Evolutionary conservation across 2,888 invertebrate species (phyloP).

Genomic region (Melinopterus prodromus): DNA sequence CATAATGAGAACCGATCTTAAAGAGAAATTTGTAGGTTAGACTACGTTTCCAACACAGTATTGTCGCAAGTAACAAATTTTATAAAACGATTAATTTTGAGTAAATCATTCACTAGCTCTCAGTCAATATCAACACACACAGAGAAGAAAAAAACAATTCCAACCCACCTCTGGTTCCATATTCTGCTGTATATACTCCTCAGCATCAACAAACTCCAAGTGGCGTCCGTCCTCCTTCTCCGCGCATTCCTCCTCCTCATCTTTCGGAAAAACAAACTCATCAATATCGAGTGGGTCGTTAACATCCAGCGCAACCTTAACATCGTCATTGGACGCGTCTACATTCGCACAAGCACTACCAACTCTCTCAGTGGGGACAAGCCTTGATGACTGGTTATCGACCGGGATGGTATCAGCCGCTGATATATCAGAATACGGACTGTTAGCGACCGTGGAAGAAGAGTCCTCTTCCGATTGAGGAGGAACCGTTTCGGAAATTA

Average conservation of each 20-base stretch:
- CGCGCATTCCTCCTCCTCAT: not conserved
- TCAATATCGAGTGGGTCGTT: not conserved
- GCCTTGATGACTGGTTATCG: not conserved
- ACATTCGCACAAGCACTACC: no score
- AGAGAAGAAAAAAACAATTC: not conserved
- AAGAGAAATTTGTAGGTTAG: no score
- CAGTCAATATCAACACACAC: not conserved
- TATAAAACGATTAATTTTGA: no score
- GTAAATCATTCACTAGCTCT: no score
- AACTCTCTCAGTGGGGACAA: no score
- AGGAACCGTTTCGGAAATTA: not conserved
- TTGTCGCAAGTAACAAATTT: no score
- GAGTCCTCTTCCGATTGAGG: not conserved
- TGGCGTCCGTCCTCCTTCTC: not conserved
- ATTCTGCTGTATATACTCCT: not conserved
- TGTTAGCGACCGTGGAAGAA: not conserved
- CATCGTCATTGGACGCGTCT: not conserved
- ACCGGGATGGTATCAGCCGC: not conserved
- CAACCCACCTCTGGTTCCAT: not conserved
- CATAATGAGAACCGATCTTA: no score
- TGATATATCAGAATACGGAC: not conserved
- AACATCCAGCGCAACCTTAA: not conserved
- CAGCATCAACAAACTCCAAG: not conserved
- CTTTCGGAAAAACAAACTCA: not conserved
- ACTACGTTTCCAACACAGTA: no score